Percentiles rank a stretch among this genome's conserved stretches.
Conservation (phyloP, 2,797 vertebrate species). For the Spheniscus humboldti region DNA sequence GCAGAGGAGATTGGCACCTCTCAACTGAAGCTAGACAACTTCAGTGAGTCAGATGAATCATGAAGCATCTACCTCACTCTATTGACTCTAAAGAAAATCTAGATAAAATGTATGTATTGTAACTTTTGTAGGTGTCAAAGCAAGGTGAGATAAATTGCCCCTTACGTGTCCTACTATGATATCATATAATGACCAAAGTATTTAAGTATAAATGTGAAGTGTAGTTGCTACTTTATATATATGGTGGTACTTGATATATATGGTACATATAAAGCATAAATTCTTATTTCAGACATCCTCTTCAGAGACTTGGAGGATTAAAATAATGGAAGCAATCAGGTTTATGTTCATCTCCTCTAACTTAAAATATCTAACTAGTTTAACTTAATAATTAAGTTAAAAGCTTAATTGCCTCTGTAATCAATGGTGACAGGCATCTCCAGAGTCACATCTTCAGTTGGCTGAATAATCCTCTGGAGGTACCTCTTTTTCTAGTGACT, state of each 20-base stretch:
- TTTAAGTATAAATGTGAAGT: neutral
- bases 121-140: neutral
- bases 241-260: neutral
- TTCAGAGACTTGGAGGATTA: neutral
- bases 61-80: neutral
- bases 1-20: neutral
- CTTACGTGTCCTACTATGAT: neutral
- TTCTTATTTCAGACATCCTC: neutral
- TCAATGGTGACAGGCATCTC: neutral
- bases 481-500: neutral
- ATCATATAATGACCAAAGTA: neutral
- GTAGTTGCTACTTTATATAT: neutral
- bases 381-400: neutral
- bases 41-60: neutral
- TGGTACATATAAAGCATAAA: neutral
- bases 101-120: neutral
- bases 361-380: neutral
- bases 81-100: neutral
- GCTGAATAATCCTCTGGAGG: neutral
- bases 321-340: neutral
- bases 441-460: neutral
- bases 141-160: neutral
- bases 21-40: neutral
- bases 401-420: neutral
- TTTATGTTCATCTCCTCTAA: neutral